phyloP scores from a whole-genome alignment of 2,888 invertebrate species.

The Gonocerus acuteangulatus region DNA sequence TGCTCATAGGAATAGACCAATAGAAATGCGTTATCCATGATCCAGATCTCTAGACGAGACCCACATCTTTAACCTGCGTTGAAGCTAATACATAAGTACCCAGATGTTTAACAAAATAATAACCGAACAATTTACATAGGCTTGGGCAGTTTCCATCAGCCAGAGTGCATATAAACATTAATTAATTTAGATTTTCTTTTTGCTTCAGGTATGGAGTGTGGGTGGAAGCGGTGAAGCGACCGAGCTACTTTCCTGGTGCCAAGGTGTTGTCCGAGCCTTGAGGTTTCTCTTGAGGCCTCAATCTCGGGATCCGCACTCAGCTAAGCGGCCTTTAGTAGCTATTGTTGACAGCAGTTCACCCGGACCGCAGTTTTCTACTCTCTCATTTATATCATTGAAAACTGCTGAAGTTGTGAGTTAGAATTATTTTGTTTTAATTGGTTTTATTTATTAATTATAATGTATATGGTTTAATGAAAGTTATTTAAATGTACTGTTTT shows the following conservation, averaged over 20 bases:
- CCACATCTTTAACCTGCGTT: no score
- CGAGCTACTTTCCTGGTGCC: constrained; percentile 89
- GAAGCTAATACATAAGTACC: no score
- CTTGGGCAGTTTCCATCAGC: no score
- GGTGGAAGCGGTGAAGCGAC: constrained; percentile 86
- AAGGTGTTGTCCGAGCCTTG: constrained; percentile 70
- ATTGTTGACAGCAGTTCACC: constrained; percentile 79
- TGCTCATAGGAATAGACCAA: no score
- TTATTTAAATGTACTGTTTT: no score
- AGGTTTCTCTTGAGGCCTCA: constrained; percentile 54
- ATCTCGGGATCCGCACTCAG: constrained; percentile 59
- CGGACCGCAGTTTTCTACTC: constrained; percentile 67
- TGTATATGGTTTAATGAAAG: not conserved
- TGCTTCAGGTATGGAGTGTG: constrained; percentile 69
- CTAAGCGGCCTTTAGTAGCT: constrained; percentile 81
- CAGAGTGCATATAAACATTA: no score
- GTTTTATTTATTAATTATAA: not conserved
- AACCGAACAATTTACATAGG: no score
- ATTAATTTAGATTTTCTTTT: no score
- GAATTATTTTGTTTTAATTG: not conserved
- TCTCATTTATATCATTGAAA: constrained; percentile 76
- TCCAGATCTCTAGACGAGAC: no score
- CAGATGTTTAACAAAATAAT: no score
- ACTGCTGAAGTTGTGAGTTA: constrained; percentile 65
- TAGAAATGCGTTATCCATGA: no score